Evolutionary conservation across 2,797 vertebrate genomes (phyloP).

Genomic region (Tenualosa thibaudeaui): DNA sequence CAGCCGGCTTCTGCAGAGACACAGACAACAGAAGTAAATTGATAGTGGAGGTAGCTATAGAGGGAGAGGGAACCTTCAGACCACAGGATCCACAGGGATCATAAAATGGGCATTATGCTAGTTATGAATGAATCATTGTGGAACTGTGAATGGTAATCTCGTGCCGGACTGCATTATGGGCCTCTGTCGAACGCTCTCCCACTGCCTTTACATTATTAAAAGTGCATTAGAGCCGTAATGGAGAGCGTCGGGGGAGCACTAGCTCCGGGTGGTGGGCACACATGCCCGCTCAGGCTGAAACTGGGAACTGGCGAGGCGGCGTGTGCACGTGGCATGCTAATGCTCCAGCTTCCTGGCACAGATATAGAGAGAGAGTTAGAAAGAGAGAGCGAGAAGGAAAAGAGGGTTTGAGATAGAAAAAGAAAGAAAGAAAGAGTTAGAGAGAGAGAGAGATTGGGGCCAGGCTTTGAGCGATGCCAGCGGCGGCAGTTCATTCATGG

Average conservation of each 20-base stretch:
- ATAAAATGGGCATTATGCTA: conserved; percentile 30
- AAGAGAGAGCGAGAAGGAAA: background rate
- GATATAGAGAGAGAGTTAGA: conserved; percentile 8
- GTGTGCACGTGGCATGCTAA: conserved; percentile 5
- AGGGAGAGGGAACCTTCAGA: background rate
- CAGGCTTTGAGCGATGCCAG: conserved; percentile 27
- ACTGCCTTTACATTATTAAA: conserved; percentile 52
- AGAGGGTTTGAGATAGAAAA: background rate
- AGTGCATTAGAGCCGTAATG: conserved; percentile 47
- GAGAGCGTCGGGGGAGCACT: conserved; percentile 32
- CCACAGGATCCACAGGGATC: conserved; percentile 14
- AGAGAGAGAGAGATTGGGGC: background rate
- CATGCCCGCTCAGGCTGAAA: conserved; percentile 20
- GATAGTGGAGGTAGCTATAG: background rate
- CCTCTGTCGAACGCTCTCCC: conserved; percentile 35
- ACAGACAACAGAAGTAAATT: background rate
- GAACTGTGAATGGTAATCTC: conserved; percentile 36
- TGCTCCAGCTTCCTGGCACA: conserved; percentile 1
- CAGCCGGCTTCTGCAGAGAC: background rate
- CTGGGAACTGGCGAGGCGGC: background rate
- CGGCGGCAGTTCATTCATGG: conserved; percentile 42
- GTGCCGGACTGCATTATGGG: conserved; percentile 33
- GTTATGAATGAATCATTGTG: conserved; percentile 51
- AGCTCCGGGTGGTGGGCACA: conserved; percentile 20
- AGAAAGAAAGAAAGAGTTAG: background rate